These are phyloP conservation scores for Euwallacea similis DNA, from an alignment of 1,140 invertebrate genomes.

Conservation along the genomic window DNA sequence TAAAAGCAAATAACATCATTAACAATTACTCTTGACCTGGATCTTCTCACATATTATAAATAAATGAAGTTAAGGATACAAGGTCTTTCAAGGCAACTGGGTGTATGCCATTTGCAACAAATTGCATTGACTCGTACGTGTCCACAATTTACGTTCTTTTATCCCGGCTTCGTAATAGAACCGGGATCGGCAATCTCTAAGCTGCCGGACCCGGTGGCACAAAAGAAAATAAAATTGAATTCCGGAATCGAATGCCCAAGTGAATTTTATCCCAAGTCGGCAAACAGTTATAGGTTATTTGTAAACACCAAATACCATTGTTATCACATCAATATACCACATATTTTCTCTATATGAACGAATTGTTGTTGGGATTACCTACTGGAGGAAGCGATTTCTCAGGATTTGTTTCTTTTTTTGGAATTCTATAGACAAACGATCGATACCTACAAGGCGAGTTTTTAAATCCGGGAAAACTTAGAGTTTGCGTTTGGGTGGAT, in stretches of 20 bases:
- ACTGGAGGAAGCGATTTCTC: no score
- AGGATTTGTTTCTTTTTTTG: no score
- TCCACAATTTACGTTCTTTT: conserved; percentile 7
- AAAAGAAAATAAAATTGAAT: conserved; percentile 18
- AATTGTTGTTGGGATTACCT: no score
- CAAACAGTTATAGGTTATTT: conserved; percentile 18
- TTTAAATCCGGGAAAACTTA: no score
- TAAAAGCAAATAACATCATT: no score
- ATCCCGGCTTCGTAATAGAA: conserved; percentile 11
- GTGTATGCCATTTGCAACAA: conserved; percentile 10
- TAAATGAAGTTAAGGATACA: no score
- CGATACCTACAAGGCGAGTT: no score
- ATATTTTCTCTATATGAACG: neutral
- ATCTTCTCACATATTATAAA: no score
- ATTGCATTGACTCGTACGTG: conserved; percentile 4
- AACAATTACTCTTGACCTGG: no score
- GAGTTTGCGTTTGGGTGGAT: no score
- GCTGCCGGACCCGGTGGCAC: conserved; percentile 4
- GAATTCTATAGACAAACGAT: no score
- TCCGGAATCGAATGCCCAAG: conserved; percentile 6
- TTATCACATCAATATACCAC: neutral
- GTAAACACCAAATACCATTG: conserved; percentile 7
- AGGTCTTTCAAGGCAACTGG: neutral
- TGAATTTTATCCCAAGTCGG: conserved; percentile 10
- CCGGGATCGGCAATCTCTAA: conserved; percentile 14